These are phyloP conservation scores for Lordiphosa fenestrarum DNA, from an alignment of 2,888 invertebrate species.

Conservation along the genomic window DNA sequence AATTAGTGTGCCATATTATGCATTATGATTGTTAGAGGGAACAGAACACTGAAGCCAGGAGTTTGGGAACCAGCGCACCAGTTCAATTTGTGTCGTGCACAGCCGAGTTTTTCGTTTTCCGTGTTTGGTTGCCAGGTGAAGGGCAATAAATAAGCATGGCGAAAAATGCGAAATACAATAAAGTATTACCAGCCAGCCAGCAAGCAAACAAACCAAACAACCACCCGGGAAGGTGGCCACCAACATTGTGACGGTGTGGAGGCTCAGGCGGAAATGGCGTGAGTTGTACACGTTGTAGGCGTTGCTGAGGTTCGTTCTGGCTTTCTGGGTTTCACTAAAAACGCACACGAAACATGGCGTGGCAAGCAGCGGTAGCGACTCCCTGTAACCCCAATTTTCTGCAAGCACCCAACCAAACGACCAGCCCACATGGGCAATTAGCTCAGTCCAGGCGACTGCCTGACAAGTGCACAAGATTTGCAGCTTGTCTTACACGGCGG, in stretches of 20 bases:
- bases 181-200: conserved; percentile 53
- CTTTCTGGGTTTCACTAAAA: conserved; percentile 9
- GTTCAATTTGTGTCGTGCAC: conserved; percentile 12
- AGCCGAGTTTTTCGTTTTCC: conserved; percentile 10
- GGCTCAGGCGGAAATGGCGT: conserved; percentile 61
- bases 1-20: conserved; percentile 63
- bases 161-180: conserved; percentile 72
- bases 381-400: conserved; percentile 15
- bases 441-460: conserved; percentile 7
- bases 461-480: conserved; percentile 41
- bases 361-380: conserved; percentile 61
- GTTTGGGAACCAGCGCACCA: not conserved
- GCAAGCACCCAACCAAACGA: conserved; percentile 9
- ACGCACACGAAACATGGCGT: conserved; percentile 71
- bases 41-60: conserved; percentile 12
- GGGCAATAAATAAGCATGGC: conserved; percentile 68
- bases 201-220: conserved; percentile 44
- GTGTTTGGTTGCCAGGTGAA: conserved; percentile 59
- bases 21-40: conserved; percentile 62
- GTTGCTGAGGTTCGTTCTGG: conserved; percentile 28
- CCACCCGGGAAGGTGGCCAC: conserved; percentile 20
- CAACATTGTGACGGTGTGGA: conserved; percentile 6
- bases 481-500: conserved; percentile 16
- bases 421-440: conserved; percentile 35
- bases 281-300: conserved; percentile 63